phyloP scores from a whole-genome alignment of 2,113 vertebrate genomes.

The Ochotona princeps region DNA sequence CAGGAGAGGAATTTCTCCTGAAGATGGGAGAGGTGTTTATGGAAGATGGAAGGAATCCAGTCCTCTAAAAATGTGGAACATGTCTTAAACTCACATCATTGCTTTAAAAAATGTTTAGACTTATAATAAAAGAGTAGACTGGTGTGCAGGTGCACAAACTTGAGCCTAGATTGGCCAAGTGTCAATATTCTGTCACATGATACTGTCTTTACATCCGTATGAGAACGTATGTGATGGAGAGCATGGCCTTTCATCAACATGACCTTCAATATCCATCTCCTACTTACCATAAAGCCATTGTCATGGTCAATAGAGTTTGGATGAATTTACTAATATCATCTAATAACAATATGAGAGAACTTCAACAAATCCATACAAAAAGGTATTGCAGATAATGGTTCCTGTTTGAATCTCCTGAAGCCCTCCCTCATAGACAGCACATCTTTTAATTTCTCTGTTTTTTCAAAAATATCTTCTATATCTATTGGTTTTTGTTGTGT shows the following conservation, averaged over 20 bases:
- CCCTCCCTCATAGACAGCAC: no score
- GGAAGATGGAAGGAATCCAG: background rate
- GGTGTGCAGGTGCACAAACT: background rate
- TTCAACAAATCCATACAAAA: no score
- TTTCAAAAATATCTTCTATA: background rate
- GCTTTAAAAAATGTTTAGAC: slow-evolving; percentile 33
- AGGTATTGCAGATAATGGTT: no score
- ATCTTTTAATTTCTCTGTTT: background rate
- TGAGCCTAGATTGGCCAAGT: background rate
- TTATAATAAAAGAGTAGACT: background rate
- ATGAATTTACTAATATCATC: background rate
- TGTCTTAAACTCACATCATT: background rate
- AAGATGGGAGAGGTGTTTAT: background rate
- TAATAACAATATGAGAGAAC: background rate
- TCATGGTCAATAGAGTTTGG: background rate
- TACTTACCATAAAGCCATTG: background rate
- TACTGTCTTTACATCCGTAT: background rate
- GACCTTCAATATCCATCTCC: background rate
- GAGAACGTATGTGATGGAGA: background rate
- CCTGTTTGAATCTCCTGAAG: no score
- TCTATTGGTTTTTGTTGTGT: background rate
- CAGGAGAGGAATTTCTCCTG: background rate
- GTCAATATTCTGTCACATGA: background rate
- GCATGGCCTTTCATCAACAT: background rate
- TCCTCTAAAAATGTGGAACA: background rate